These are phyloP conservation scores for Balaeniceps rex DNA, from an alignment of 2,113 vertebrate genomes.

Conservation along the genomic window DNA sequence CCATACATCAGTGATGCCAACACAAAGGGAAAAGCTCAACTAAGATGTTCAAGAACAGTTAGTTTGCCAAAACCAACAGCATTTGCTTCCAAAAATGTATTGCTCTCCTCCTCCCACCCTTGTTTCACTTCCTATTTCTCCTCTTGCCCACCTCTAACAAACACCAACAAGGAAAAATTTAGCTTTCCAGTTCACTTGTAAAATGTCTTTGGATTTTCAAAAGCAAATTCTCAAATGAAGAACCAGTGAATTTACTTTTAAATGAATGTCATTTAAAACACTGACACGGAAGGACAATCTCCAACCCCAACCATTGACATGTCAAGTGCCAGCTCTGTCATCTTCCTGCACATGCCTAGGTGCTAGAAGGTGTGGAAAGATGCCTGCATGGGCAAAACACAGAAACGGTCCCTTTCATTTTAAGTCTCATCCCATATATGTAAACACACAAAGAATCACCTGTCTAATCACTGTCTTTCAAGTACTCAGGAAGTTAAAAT, in stretches of 20 bases:
- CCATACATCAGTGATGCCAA: not conserved
- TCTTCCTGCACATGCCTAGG: not conserved
- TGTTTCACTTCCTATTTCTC: not conserved
- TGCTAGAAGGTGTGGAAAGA: not conserved
- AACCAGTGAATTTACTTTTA: not conserved
- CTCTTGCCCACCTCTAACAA: not conserved
- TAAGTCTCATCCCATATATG: not conserved
- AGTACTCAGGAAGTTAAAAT: not conserved
- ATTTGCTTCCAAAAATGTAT: not conserved
- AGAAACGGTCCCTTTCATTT: not conserved
- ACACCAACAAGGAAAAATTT: not conserved
- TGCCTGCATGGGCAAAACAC: not conserved
- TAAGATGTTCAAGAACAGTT: not conserved
- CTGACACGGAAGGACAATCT: not conserved
- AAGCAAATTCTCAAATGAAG: not conserved
- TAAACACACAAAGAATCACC: not conserved
- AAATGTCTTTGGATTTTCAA: not conserved
- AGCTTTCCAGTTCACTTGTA: not conserved
- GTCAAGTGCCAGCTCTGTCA: not conserved
- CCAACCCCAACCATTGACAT: not conserved
- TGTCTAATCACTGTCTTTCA: conserved; percentile 6
- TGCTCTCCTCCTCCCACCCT: not conserved
- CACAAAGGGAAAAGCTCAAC: not conserved
- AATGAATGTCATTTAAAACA: not conserved
- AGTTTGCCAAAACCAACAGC: not conserved